Evolutionary conservation across 2,888 invertebrate species (phyloP), one percentile per base, ranked within the genome.

Genomic region (Brachylomia viminalis): DNA sequence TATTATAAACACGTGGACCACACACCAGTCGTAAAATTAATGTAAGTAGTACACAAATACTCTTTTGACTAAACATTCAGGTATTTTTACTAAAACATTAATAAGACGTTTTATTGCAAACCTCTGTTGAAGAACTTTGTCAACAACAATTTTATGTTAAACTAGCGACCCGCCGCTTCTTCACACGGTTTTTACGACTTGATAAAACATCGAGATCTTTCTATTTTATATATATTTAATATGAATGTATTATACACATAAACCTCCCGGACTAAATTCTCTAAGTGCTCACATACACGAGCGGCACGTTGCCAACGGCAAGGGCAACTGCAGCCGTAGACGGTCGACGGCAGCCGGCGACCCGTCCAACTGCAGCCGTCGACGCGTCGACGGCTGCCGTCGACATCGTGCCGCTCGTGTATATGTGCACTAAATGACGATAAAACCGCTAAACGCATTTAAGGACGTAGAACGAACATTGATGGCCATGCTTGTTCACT

Each of bases 1-100:
- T 79, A 79, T 79, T 79, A 62, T 52, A 45, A 62, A 79, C 79
- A 79, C 74, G 79, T 79, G 79, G 66, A 73, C 65, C 10, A 64
- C 38, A 23, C 15, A 42, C 4, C 6, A 27, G 67, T 79, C 80
- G 80, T 79, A 62, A 79, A 79, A 79, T 52, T 52, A n/a, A 62
- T 58, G 27, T 61, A 61, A 47, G 27, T 65, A 59, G 56, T 38
- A 42, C 66, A 78, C 49, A 77, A 71, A 77, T 78, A 78, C 58
- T n/a, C 72, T 78, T 58, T 49, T 13, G 64, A 71, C 71, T 78
- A 23, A 77, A 70, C 23, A 71, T 78, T 45, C 10, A 33, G 71
- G 56, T 77, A 78, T 77, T 77, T 78, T 66, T 59, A 54, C 10
- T 49, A 72, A 47, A 78, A 58, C 72, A 78, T 79, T 65, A 79